Conservation (phyloP, 2,797 vertebrate genomes). For the Cossypha polioptera region DNA sequence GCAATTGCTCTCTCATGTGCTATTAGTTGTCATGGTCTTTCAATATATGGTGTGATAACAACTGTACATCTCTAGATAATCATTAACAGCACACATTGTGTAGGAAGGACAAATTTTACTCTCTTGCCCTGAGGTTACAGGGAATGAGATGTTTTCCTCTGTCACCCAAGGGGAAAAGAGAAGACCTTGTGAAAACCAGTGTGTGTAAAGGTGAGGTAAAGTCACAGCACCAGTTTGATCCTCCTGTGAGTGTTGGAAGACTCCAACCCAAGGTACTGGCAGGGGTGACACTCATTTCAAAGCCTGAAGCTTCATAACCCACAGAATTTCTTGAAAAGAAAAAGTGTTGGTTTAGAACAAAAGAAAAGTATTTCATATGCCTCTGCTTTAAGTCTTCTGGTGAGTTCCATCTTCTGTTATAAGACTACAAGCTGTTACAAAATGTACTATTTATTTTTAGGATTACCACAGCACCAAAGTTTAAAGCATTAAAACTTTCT, state of each 20-base stretch:
- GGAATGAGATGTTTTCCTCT: neutral
- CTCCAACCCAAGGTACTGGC: neutral
- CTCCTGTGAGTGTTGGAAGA: neutral
- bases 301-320: neutral
- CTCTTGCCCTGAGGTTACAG: neutral
- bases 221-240: neutral
- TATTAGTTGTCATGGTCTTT: neutral
- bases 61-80: neutral
- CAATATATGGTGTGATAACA: neutral
- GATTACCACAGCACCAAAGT: neutral
- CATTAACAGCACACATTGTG: neutral
- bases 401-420: neutral
- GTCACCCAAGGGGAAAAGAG: neutral
- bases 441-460: conserved; percentile 19
- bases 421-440: neutral
- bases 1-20: neutral
- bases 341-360: neutral
- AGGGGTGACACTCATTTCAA: neutral
- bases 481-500: neutral
- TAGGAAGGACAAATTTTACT: neutral
- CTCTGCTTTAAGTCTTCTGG: neutral
- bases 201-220: neutral
- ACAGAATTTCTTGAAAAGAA: neutral
- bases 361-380: neutral
- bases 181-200: neutral